Percentiles rank a stretch among this genome's conserved stretches.
Evolutionary conservation across 92 coral and sea anemone species (phyloP).

Genomic region (Porites lobata): DNA sequence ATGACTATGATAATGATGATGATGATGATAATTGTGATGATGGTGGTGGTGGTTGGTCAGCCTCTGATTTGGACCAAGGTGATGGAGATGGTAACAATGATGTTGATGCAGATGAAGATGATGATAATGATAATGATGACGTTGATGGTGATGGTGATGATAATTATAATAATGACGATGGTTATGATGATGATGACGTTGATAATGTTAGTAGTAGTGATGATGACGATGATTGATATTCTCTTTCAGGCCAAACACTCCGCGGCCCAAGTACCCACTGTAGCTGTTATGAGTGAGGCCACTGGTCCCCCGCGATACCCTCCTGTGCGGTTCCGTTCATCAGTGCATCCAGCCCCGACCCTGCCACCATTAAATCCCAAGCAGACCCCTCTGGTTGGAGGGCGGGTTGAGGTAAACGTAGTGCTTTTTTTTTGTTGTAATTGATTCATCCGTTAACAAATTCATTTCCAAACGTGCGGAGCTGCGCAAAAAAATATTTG

Average conservation of each 20-base stretch:
- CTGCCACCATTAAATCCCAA: slow-evolving; percentile 89
- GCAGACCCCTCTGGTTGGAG: slow-evolving; percentile 91
- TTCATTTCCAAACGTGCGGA: background rate
- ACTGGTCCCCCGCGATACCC: slow-evolving; percentile 90
- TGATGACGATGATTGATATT: background rate
- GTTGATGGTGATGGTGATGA: too few species aligned
- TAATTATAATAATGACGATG: too few species aligned
- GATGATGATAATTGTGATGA: too few species aligned
- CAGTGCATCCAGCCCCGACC: slow-evolving; percentile 92
- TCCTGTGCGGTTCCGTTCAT: slow-evolving; percentile 97
- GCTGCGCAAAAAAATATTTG: too few species aligned
- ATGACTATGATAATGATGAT: background rate
- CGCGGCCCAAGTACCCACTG: slow-evolving; percentile 95
- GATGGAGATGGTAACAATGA: too few species aligned
- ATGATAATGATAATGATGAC: too few species aligned
- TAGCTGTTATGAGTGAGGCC: slow-evolving; percentile 96
- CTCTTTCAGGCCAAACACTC: slow-evolving; percentile 71
- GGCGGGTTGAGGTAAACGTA: slow-evolving; percentile 73
- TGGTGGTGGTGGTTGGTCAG: background rate
- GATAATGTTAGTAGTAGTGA: too few species aligned
- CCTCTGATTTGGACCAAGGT: background rate
- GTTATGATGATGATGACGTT: too few species aligned
- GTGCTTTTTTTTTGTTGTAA: background rate
- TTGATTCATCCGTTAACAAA: background rate
- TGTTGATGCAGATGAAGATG: too few species aligned